Evolutionary conservation across 2,888 invertebrate genomes (phyloP).

Genomic region (Gari tellinella): DNA sequence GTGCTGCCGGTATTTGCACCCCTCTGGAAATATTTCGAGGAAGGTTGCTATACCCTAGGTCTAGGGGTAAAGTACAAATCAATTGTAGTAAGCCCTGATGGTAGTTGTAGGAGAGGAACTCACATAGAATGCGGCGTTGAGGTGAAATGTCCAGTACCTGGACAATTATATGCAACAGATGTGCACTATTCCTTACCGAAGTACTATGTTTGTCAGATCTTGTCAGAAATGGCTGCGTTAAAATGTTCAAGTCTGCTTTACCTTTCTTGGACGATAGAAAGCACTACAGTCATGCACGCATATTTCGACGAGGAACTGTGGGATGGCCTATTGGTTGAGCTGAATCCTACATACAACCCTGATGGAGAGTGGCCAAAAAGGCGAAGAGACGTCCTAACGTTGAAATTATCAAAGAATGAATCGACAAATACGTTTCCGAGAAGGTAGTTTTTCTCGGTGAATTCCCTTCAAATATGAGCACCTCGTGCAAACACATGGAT

Average conservation of each 20-base stretch:
- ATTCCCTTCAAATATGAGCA: no score
- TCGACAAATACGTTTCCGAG: no score
- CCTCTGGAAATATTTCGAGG: background rate
- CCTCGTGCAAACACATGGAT: no score
- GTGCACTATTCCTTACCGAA: slow-evolving; percentile 30
- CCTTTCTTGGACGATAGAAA: slow-evolving; percentile 14
- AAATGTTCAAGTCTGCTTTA: slow-evolving; percentile 14
- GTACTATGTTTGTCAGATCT: slow-evolving; percentile 19
- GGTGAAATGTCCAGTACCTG: slow-evolving; percentile 13
- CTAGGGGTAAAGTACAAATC: background rate
- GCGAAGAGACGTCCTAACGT: no score
- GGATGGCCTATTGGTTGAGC: background rate
- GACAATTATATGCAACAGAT: slow-evolving; percentile 20
- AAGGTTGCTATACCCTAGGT: background rate
- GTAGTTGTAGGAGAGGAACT: background rate
- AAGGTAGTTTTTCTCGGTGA: no score
- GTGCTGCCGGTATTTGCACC: background rate
- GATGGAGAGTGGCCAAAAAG: no score
- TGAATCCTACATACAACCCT: no score
- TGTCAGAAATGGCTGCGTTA: slow-evolving; percentile 26
- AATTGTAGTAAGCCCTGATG: slow-evolving; percentile 8
- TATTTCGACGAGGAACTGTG: slow-evolving; percentile 10
- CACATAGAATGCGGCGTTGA: background rate
- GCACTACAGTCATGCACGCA: slow-evolving; percentile 13
- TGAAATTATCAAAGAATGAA: no score